phyloP scores from a whole-genome alignment of 2,113 vertebrate species.

The Otis tarda region DNA sequence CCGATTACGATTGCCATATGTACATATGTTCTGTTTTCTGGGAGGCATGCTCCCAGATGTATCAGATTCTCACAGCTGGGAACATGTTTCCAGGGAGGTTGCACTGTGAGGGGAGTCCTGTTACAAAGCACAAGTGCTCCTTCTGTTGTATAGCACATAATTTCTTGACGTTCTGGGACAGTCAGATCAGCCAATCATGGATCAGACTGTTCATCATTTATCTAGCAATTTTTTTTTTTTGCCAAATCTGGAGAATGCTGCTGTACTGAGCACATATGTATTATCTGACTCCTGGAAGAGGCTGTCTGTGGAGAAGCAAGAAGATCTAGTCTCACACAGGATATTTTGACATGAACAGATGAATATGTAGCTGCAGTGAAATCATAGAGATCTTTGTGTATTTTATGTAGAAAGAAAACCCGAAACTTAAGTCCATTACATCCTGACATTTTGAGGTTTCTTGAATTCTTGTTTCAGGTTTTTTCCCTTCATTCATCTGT shows the following conservation, averaged over 20 bases:
- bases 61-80: background rate
- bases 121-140: accelerated
- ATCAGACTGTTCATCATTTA: background rate
- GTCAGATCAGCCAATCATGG: accelerated
- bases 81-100: background rate
- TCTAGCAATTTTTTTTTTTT: background rate
- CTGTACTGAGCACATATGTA: background rate
- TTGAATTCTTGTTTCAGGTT: background rate
- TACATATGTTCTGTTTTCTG: background rate
- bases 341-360: background rate
- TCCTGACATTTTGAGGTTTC: background rate
- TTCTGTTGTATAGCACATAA: background rate
- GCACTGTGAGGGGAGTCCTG: background rate
- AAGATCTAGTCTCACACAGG: background rate
- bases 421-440: background rate
- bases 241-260: background rate
- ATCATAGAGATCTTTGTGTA: background rate
- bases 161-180: background rate
- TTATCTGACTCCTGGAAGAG: background rate
- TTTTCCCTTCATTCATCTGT: background rate
- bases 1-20: background rate
- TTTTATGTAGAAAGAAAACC: background rate
- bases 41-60: background rate
- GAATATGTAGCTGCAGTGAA: background rate
- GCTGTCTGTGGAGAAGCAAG: background rate